Percentiles rank a stretch among this genome's conserved stretches.
Conservation (phyloP, 2,113 vertebrate genomes). For the Pteruthius melanotis region DNA sequence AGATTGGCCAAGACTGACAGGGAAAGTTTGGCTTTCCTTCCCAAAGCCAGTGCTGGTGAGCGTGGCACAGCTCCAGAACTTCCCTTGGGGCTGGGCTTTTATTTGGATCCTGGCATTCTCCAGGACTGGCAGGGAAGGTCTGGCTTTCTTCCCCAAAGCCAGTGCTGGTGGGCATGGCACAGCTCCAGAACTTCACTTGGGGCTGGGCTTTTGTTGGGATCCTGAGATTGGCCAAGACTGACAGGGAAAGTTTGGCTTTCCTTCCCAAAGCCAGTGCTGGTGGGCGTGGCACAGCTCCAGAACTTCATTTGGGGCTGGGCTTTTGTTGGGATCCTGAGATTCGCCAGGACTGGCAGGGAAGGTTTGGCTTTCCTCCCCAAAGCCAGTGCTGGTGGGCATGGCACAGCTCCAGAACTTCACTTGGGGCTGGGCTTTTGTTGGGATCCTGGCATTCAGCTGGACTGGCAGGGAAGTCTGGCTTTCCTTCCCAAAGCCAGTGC, state of each 20-base stretch:
- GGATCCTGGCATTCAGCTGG: too few relatives aligned
- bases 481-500: not conserved
- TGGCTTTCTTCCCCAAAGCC: too few relatives aligned
- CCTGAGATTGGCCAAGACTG: too few relatives aligned
- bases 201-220: too few relatives aligned
- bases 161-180: not conserved
- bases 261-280: not conserved
- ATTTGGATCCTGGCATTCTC: too few relatives aligned
- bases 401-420: not conserved
- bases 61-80: not conserved
- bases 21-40: not conserved
- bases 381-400: not conserved
- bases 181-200: not conserved
- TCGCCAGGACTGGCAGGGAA: too few relatives aligned
- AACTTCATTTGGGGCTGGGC: too few relatives aligned
- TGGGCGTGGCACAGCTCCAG: not conserved
- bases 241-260: not conserved
- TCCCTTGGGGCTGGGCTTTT: too few relatives aligned
- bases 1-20: too few relatives aligned
- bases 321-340: too few relatives aligned
- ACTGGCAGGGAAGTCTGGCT: not conserved
- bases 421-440: too few relatives aligned
- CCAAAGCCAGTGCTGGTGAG: not conserved
- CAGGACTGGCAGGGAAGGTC: not conserved
- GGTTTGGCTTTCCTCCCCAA: not conserved